Percentiles rank a stretch among this genome's conserved stretches.
phyloP scores from a whole-genome alignment of 2,797 vertebrate genomes.

The Anguilla obscura region DNA sequence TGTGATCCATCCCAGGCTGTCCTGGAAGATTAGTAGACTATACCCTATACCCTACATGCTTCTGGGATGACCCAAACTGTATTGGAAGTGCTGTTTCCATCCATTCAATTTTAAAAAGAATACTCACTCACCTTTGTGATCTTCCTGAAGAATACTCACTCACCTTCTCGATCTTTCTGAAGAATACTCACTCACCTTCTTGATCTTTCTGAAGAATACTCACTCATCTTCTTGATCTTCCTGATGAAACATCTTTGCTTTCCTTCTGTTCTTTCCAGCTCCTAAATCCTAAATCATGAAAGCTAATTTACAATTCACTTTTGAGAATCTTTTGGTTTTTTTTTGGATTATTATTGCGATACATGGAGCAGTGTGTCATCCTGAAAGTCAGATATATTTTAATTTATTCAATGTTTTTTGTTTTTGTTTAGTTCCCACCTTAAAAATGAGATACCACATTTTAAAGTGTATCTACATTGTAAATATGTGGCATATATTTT shows the following conservation, averaged over 20 bases:
- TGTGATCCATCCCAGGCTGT: no score
- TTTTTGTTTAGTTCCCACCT: no score
- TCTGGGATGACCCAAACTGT: neutral
- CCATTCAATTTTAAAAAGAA: neutral
- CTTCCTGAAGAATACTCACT: no score
- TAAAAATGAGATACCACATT: neutral
- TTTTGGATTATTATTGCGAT: neutral
- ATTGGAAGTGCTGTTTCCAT: neutral
- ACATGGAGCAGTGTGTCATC: neutral
- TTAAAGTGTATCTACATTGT: neutral
- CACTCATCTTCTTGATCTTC: neutral
- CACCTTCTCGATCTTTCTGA: no score
- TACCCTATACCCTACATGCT: no score
- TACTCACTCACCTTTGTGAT: neutral
- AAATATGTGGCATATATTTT: neutral
- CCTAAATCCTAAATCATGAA: neutral
- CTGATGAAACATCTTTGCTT: conserved; percentile 6
- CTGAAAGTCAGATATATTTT: neutral
- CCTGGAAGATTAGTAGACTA: no score
- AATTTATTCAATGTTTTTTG: no score
- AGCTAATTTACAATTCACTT: neutral
- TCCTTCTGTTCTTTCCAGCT: neutral
- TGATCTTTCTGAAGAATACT: no score
- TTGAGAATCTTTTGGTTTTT: neutral
- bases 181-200: no score